Base-by-base conservation (phyloP, 2,797 vertebrate species). In the Chelon labrosus region DNA sequence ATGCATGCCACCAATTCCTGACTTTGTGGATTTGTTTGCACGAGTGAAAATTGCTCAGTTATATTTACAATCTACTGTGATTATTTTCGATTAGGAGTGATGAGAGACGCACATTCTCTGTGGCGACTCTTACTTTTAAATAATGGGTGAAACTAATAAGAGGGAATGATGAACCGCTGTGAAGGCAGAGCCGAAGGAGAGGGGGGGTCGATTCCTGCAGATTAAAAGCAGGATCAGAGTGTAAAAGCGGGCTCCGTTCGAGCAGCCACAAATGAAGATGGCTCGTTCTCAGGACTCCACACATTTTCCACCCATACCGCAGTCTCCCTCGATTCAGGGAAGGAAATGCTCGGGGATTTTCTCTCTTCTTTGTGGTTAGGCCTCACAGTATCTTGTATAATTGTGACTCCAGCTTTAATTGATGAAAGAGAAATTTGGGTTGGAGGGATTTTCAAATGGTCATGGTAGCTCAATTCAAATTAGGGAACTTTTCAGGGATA, bases 301-400 rank as follows among this genome's bases (percentile, higher is more conserved):
- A 79, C 79, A 85, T 89, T 92, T 92, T 88, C 87, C 85, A 73
- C 56, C 71, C 65, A 10, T 66, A 88, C 90, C 85, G 1, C 88
- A 87, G 88, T 79, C 78, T 88, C 81, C 73, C 65, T 69, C 57
- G 1, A 82, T 75, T 79, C 78, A 82, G 65, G 22, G 58, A 73
- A 82, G 63, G 84, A 80, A 79, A 84, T 75, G 61, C 69, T 72
- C 1, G 7, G 76, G 80, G 83, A 84, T 84, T 89, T 89, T 87
- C 77, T 82, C 68, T 79, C 75, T 60, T 63, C 72, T 39, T 39
- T 84, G 88, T 39, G 89, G 88, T 88, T 41, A 63, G 75, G 74
- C 77, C 85, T 79, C 85, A 76, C 67, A 77, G 75, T 56, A 59
- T 87, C 81, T 85, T 77, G 85, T 88, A 87, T 83, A 90, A 85